Percentiles rank a stretch among this genome's conserved stretches.
Evolutionary conservation across 2,113 vertebrate species (phyloP).

Genomic region (Apaloderma vittatum): DNA sequence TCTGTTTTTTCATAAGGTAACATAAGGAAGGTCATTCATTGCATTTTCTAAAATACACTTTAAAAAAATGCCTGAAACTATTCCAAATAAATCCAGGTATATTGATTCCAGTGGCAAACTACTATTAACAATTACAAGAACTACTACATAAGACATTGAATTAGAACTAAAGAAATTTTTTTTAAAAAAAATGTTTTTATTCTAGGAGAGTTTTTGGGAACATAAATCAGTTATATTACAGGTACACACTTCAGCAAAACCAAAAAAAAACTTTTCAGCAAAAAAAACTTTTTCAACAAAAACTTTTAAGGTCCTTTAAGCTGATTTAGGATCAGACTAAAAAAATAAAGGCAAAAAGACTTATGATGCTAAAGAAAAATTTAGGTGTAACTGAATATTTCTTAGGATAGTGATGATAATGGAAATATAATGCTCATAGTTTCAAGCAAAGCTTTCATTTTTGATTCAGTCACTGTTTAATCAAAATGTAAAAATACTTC

Average conservation of each 20-base stretch:
- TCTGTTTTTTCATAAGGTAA: background rate
- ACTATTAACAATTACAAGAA: background rate
- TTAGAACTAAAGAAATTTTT: background rate
- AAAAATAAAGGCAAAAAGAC: background rate
- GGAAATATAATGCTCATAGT: background rate
- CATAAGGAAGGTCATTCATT: slow-evolving; percentile 30
- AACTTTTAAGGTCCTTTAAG: background rate
- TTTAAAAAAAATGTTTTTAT: background rate
- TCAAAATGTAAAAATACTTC: background rate
- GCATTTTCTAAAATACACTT: background rate
- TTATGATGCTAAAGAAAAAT: background rate
- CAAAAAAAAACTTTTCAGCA: no score
- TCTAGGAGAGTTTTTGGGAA: background rate
- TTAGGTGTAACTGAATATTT: background rate
- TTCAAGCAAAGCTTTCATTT: background rate
- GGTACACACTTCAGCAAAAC: background rate
- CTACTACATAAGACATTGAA: background rate
- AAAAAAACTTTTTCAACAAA: no score
- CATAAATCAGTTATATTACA: background rate
- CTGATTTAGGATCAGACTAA: background rate
- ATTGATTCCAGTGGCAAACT: background rate
- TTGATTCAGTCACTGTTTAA: background rate
- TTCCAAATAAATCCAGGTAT: slow-evolving; percentile 3
- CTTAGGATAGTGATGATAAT: background rate
- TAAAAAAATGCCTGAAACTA: background rate